Evolutionary conservation across 2,888 invertebrate genomes (phyloP).

Genomic region (Megamerina dolium): DNA sequence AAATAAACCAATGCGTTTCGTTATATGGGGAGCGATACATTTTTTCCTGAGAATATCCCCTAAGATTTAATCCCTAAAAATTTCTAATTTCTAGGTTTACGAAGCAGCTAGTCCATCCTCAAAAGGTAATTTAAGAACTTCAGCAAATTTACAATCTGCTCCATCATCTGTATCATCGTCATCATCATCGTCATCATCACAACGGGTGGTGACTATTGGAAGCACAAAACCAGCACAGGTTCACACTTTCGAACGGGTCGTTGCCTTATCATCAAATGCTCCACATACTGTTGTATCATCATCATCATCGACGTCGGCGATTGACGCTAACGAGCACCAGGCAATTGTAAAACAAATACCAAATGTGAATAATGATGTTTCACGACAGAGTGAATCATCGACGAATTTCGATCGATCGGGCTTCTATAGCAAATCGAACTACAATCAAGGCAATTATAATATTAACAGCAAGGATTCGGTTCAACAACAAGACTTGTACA

Average conservation of each 20-base stretch:
- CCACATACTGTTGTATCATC: constrained; percentile 8
- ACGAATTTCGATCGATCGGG: neutral
- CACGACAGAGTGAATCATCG: neutral
- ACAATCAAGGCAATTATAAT: constrained; percentile 28
- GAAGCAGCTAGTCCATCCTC: constrained; percentile 38
- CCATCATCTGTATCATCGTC: constrained; percentile 16
- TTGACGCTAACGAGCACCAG: neutral
- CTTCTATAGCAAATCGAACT: constrained; percentile 29
- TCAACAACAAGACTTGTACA: constrained; percentile 26
- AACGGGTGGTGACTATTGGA: constrained; percentile 26
- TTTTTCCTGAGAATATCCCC: no score
- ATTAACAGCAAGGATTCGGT: constrained; percentile 26
- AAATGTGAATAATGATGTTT: constrained; percentile 7
- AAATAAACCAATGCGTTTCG: no score
- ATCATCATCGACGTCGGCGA: constrained; percentile 6
- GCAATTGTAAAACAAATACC: neutral
- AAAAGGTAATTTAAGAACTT: constrained; percentile 27
- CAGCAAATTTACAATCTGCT: constrained; percentile 11
- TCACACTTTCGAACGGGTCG: constrained; percentile 37
- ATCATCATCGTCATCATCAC: constrained; percentile 13
- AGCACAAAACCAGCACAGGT: constrained; percentile 15
- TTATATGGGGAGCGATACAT: no score
- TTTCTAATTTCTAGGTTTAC: constrained; percentile 31
- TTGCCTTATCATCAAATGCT: constrained; percentile 40
- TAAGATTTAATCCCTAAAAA: neutral